Conservation (phyloP, 2,113 vertebrate genomes). For the Cyprinus carpio region DNA sequence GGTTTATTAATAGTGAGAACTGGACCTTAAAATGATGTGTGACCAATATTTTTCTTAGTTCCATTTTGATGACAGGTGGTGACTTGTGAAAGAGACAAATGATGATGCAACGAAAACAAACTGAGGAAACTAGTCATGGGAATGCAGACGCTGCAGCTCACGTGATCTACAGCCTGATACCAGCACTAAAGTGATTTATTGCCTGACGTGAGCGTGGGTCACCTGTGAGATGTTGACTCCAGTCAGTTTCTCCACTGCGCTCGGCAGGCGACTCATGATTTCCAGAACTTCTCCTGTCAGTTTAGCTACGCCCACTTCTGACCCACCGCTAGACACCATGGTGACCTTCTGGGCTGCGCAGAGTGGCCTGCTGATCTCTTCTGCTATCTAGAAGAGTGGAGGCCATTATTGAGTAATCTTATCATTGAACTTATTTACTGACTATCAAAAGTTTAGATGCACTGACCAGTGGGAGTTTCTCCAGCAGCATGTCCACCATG, state of each 20-base stretch:
- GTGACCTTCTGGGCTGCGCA: slow-evolving; percentile 80
- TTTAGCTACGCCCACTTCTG: slow-evolving; percentile 83
- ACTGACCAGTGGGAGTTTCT: slow-evolving; percentile 86
- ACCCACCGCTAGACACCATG: slow-evolving; percentile 85
- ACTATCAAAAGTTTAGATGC: background rate
- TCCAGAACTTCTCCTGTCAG: slow-evolving; percentile 88
- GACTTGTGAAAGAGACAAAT: background rate
- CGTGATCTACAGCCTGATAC: background rate
- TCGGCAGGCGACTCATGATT: slow-evolving; percentile 83
- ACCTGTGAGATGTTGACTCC: slow-evolving; percentile 86
- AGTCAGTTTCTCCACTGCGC: slow-evolving; percentile 83
- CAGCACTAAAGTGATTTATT: background rate
- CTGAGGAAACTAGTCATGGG: background rate
- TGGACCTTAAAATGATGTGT: too few relatives aligned
- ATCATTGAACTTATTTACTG: background rate
- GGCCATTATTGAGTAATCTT: background rate
- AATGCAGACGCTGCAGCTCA: background rate
- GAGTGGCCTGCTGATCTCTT: slow-evolving; percentile 87
- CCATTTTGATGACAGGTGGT: background rate
- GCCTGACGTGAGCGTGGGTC: background rate
- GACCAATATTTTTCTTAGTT: background rate
- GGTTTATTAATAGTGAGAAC: too few relatives aligned
- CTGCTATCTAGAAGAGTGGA: slow-evolving; percentile 77
- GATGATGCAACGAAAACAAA: background rate
- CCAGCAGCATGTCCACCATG: slow-evolving; percentile 91